Evolutionary conservation across 2,113 vertebrate genomes (phyloP).

Genomic region (Spheniscus mendiculus): DNA sequence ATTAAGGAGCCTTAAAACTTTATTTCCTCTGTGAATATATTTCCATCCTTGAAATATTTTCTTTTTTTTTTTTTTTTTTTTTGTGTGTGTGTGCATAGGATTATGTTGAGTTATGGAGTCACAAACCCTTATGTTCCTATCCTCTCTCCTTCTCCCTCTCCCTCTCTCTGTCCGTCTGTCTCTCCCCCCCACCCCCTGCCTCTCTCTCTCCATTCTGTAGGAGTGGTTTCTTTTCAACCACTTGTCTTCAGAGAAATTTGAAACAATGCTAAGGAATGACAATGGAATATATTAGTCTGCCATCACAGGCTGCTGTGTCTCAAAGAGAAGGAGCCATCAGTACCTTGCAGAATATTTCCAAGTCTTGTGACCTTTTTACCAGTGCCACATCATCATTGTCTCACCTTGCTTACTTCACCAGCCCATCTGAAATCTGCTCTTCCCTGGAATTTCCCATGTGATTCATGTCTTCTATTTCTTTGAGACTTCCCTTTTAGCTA

Average conservation of each 20-base stretch:
- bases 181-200: background rate
- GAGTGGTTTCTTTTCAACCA: background rate
- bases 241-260: background rate
- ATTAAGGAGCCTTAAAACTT: background rate
- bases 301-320: background rate
- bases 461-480: background rate
- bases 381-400: background rate
- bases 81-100: background rate
- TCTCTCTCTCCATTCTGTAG: background rate
- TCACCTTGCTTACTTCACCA: background rate
- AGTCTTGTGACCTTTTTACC: background rate
- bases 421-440: background rate
- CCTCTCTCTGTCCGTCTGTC: background rate
- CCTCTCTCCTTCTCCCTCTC: background rate
- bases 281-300: background rate
- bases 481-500: background rate
- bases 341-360: background rate
- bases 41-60: background rate
- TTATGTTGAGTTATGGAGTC: background rate
- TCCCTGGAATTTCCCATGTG: background rate
- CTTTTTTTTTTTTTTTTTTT: too few relatives aligned
- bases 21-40: background rate
- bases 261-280: background rate
- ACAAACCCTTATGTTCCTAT: background rate
- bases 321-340: background rate